A percentile compares a stretch with the other conserved stretches of the same genome.
These are phyloP conservation scores for Rosalia funebris DNA, from an alignment of 2,888 invertebrate species.

Conservation along the genomic window DNA sequence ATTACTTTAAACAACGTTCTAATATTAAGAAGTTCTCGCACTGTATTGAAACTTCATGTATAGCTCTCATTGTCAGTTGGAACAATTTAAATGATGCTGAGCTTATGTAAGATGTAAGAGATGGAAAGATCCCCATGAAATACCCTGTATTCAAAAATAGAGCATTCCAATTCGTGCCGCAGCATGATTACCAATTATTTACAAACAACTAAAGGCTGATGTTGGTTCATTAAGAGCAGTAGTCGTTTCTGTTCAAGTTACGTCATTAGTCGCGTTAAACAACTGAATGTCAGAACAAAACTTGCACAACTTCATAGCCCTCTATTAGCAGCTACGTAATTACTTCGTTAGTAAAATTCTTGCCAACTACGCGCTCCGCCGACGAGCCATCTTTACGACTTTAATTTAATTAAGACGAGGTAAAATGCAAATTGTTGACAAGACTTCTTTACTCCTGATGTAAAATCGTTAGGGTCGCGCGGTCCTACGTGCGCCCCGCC, in stretches of 20 bases:
- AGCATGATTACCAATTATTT: constrained; percentile 52
- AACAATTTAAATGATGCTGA: too few species aligned
- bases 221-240: constrained; percentile 69
- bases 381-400: constrained; percentile 59
- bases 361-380: constrained; percentile 59
- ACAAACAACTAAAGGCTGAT: constrained; percentile 48
- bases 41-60: too few species aligned
- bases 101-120: too few species aligned
- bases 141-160: too few species aligned
- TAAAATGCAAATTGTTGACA: constrained; percentile 59
- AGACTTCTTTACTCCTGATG: constrained; percentile 55
- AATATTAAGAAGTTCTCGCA: too few species aligned
- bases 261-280: constrained; percentile 72
- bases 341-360: constrained; percentile 65
- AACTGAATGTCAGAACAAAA: constrained; percentile 61
- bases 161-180: too few species aligned
- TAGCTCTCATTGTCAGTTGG: too few species aligned
- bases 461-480: constrained; percentile 48
- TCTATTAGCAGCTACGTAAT: constrained; percentile 63
- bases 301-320: constrained; percentile 55
- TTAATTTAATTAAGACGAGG: constrained; percentile 63
- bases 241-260: constrained; percentile 82
- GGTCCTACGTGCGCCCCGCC: background rate
- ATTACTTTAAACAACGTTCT: too few species aligned
- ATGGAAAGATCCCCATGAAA: too few species aligned